Percentiles rank a stretch among this genome's conserved stretches.
phyloP scores from a whole-genome alignment of 1,140 invertebrate genomes.

The Grapholita molesta region DNA sequence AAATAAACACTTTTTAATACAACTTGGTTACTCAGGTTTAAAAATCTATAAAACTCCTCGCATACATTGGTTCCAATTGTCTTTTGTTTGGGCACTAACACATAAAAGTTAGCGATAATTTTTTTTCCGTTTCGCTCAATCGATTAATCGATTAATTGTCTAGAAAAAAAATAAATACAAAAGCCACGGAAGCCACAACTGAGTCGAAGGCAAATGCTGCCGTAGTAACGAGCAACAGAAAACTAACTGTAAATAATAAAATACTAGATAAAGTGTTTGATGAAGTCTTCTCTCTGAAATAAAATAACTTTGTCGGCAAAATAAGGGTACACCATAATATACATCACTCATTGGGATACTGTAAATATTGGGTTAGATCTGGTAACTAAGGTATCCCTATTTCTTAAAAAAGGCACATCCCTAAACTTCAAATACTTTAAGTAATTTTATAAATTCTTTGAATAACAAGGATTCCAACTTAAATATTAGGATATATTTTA shows the following conservation, averaged over 20 bases:
- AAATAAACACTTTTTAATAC: too few species aligned
- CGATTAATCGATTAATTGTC: too few species aligned
- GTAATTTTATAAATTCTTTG: conserved; percentile 19
- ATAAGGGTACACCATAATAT: neutral
- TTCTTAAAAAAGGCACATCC: conserved; percentile 52
- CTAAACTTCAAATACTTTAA: conserved; percentile 37
- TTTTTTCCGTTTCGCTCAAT: too few species aligned
- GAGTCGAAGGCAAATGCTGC: neutral
- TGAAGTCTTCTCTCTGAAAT: neutral
- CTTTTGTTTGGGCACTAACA: too few species aligned
- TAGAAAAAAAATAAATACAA: too few species aligned
- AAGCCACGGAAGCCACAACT: too few species aligned
- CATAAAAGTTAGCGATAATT: too few species aligned
- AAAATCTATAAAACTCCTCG: too few species aligned
- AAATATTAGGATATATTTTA: conserved; percentile 42
- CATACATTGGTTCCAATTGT: too few species aligned
- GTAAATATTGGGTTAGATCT: conserved; percentile 18
- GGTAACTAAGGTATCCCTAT: conserved; percentile 33
- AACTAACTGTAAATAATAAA: neutral
- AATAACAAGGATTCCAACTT: conserved; percentile 28
- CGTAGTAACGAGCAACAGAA: neutral
- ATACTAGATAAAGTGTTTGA: too few species aligned
- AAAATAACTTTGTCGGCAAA: neutral
- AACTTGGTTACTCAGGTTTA: too few species aligned
- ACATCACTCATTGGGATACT: conserved; percentile 6